A percentile compares a stretch with the other conserved stretches of the same genome.
phyloP scores from a whole-genome alignment of 2,113 vertebrate species.

The Ochotona princeps region DNA sequence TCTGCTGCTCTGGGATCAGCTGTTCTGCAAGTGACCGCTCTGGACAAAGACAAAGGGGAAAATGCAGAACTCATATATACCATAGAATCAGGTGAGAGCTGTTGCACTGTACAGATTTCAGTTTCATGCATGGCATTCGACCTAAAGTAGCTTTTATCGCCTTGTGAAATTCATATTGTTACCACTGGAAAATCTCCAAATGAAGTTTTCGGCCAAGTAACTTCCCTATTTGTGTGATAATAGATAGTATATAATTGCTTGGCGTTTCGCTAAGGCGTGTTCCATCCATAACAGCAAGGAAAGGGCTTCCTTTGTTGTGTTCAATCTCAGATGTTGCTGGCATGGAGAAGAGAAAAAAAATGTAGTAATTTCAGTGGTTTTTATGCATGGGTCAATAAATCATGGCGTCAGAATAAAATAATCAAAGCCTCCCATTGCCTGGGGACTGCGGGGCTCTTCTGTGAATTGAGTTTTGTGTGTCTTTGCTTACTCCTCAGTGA shows the following conservation, averaged over 20 bases:
- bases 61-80: conserved; percentile 95
- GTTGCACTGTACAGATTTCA: background rate
- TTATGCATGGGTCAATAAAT: conserved; percentile 30
- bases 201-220: conserved; percentile 9
- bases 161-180: background rate
- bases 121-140: background rate
- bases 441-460: background rate
- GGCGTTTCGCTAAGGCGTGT: background rate
- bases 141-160: background rate
- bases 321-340: conserved; percentile 10
- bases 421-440: background rate
- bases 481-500: conserved; percentile 29
- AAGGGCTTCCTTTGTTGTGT: conserved; percentile 4
- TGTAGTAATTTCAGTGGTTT: conserved; percentile 14
- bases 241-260: conserved; percentile 2
- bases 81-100: conserved; percentile 94
- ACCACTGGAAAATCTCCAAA: background rate
- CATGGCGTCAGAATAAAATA: conserved; percentile 31
- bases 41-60: conserved; percentile 98
- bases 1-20: conserved; percentile 97
- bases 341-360: conserved; percentile 46
- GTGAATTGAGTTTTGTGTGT: conserved; percentile 15
- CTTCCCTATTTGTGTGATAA: background rate
- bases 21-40: conserved; percentile 94
- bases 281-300: background rate